Base-by-base conservation (phyloP, 64 coral and sea anemone species). In the Montipora cactus region DNA sequence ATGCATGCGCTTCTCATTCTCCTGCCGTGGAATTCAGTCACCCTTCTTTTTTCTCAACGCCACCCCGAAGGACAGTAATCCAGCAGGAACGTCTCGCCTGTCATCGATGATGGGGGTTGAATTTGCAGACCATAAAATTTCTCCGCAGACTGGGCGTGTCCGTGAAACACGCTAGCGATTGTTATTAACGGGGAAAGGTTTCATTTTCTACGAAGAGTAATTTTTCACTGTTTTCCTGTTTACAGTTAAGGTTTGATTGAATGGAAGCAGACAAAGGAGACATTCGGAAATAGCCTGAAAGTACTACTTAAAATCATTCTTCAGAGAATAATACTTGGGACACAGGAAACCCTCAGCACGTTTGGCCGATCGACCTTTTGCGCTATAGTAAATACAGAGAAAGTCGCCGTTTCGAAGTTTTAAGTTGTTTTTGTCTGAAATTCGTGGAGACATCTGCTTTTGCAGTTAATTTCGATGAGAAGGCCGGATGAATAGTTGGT, bases 371-470 rank as follows among this genome's bases (percentile, higher is more conserved):
- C 52, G 52, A 55, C 70, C 7, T 61, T 13, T 68, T 47, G 14
- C 37, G 81, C 61, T 28, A 47, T 19, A n/a, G 16, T 46, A 68
- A 47, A 67, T 47, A 28, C 58, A 67, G 16, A 67, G 62, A 15
- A 69, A 81, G 18, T 15, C 44, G 44, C 15, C 13, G 19, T 3
- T 18, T 14, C 14, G 3, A 0, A 49, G 7, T 21, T 47, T 49
- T 59, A 58, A 12, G 8, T 25, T 79, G 16, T 51, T 49, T 8
- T 80, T 80, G 81, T 84, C 52, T 25, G 79, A 83, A 86, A 86
- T 71, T 21, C 7, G 7, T 16, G 14, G 52, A 55, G 22, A 16
- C 81, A 84, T 84, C 58, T 84, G 81, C 5, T 84, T 84, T 68
- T 44, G 7, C 15, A 5, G 58, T 67, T 18, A 84, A 67, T 47